Evolutionary conservation across 2,888 invertebrate species (phyloP), one percentile per base, ranked within the genome.

Genomic region (Latrodectus elegans): DNA sequence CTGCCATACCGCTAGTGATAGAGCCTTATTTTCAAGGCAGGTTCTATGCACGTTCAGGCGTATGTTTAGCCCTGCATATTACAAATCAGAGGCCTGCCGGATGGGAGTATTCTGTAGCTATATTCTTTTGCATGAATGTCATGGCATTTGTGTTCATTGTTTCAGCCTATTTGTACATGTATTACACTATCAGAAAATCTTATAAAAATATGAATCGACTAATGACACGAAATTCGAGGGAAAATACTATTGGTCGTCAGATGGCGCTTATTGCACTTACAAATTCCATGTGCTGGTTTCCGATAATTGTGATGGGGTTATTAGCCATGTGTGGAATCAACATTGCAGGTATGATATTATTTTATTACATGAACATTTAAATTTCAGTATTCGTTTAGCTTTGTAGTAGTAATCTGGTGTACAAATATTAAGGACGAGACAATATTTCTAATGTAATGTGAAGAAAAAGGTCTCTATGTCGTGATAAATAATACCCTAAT

Each of bases 61-160:
- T 92, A n/a, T 92, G 92, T 87, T 86, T 92, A 12, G 91, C 92
- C 4, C 89, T 92, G 9, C 91, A 92, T 52, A 90, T 92, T 11
- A 91, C 92, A 22, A 90, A 90, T 38, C 91, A 91, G 67, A 88
- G 89, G 51, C 90, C 90, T 1, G 90, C 91, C 10, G 92, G 92
- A n/a, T 92, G 92, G 92, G 91, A 92, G 80, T 92, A 91, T 86
- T 90, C 91, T 6, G 90, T 91, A 4, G 91, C 90, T 9, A 89
- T 92, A 9, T 92, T 91, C 84, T 90, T 92, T 67, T 88, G 91
- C 60, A 88, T 91, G n/a, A 92, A 92, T 87, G 90, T 91, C 71
- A 53, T 91, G 9, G 90, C 90, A 10, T 92, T 92, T 87, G n/a
- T 92, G 1, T 77, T 91, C 64, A 91, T 92, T 55, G 91, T 91